These are phyloP conservation scores for Epizoanthus rinbou DNA, from an alignment of 92 coral and sea anemone genomes.

Conservation along the genomic window DNA sequence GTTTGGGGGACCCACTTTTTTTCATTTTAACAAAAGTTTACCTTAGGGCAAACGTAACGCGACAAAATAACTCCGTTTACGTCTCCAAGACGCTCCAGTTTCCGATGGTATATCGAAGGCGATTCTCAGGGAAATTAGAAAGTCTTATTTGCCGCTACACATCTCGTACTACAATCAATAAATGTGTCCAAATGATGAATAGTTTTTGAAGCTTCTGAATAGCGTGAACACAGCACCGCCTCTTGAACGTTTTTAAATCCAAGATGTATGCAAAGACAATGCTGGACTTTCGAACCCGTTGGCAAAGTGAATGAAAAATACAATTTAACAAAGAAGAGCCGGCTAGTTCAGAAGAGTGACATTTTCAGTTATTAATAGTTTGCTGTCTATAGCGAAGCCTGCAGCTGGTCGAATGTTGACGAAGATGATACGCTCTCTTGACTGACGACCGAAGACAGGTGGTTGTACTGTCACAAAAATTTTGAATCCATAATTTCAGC, in stretches of 20 bases:
- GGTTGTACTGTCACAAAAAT: not conserved
- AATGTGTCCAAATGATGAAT: not conserved
- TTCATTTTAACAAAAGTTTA: not conserved
- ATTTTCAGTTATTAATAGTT: not conserved
- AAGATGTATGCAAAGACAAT: not conserved
- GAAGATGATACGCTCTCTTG: not conserved
- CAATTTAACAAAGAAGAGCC: not conserved
- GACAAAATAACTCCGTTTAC: too few relatives aligned
- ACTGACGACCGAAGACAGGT: not conserved
- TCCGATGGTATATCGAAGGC: too few relatives aligned
- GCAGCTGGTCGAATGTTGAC: conserved; percentile 2
- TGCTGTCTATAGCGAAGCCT: not conserved
- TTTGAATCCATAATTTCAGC: not conserved
- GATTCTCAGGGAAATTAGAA: too few relatives aligned
- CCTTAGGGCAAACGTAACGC: too few relatives aligned
- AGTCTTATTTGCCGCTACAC: too few relatives aligned
- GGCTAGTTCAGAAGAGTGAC: not conserved
- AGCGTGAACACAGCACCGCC: not conserved
- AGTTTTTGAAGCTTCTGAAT: not conserved
- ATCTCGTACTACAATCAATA: not conserved
- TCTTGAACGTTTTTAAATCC: not conserved
- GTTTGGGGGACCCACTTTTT: not conserved
- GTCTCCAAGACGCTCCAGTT: too few relatives aligned
- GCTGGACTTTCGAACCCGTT: not conserved
- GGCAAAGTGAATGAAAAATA: not conserved